These are phyloP conservation scores for Aphidius ervi DNA, from an alignment of 1,140 invertebrate genomes.

Conservation along the genomic window DNA sequence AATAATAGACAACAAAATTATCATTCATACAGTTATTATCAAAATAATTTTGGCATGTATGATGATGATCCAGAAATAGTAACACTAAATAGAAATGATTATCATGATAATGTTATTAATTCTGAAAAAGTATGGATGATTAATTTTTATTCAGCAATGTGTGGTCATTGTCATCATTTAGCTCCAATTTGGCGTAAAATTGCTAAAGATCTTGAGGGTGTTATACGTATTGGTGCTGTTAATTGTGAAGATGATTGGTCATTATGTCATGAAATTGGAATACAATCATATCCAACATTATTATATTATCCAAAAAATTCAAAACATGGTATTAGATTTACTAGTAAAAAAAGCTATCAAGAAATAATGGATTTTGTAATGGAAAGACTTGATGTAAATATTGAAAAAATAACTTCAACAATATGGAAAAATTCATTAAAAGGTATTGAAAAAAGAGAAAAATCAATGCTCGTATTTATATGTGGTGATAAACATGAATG, in stretches of 20 bases:
- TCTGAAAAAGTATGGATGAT: constrained; percentile 74
- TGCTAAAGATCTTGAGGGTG: constrained; percentile 67
- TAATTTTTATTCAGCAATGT: constrained; percentile 83
- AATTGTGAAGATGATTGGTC: constrained; percentile 76
- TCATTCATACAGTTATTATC: constrained; percentile 79
- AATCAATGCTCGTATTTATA: constrained; percentile 50
- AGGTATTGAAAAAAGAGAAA: constrained; percentile 22
- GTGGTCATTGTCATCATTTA: constrained; percentile 77
- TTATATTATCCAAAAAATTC: constrained; percentile 55
- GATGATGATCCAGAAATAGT: constrained; percentile 81
- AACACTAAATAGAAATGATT: constrained; percentile 69
- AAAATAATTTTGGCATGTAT: constrained; percentile 84
- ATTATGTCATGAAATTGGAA: constrained; percentile 64
- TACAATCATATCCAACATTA: constrained; percentile 68
- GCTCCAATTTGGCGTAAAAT: constrained; percentile 76
- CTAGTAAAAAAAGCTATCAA: constrained; percentile 43
- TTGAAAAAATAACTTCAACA: constrained; percentile 32
- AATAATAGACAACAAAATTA: constrained; percentile 57
- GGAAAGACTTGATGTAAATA: constrained; percentile 41
- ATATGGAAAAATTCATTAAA: constrained; percentile 36
- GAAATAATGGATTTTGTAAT: constrained; percentile 51
- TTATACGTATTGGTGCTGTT: constrained; percentile 71
- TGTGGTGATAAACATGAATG: constrained; percentile 54
- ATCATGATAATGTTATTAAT: constrained; percentile 63
- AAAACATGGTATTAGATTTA: constrained; percentile 42